These are phyloP conservation scores for Pangasius macronema DNA, from an alignment of 2,797 vertebrate species.

Conservation along the genomic window DNA sequence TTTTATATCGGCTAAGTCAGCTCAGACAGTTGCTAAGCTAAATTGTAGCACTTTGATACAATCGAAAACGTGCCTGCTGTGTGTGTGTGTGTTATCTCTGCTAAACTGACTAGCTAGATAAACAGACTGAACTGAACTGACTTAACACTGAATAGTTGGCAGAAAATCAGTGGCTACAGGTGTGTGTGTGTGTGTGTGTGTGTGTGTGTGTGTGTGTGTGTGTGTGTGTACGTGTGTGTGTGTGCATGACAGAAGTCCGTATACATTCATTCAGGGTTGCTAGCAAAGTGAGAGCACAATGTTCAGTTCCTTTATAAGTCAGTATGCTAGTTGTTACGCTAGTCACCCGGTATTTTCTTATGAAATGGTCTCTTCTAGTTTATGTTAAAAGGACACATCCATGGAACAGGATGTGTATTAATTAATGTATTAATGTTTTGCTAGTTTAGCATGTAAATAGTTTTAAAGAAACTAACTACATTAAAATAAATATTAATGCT, in stretches of 20 bases:
- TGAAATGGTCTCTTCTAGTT: background rate
- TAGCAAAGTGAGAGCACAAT: background rate
- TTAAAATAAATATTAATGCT: background rate
- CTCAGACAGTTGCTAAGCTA: background rate
- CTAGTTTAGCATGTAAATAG: background rate
- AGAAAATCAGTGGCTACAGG: background rate
- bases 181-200: background rate
- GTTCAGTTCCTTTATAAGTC: background rate
- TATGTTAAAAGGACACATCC: background rate
- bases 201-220: background rate
- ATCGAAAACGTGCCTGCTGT: background rate
- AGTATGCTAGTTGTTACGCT: background rate
- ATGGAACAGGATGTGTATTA: background rate
- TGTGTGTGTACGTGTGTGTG: background rate
- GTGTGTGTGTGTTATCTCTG: background rate
- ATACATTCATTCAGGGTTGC: background rate
- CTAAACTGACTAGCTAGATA: background rate
- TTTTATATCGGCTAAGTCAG: background rate
- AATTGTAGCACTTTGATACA: background rate
- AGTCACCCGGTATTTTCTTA: background rate
- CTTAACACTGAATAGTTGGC: background rate
- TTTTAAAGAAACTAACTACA: background rate
- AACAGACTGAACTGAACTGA: background rate
- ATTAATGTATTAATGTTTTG: background rate
- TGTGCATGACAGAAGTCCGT: background rate